Conservation (phyloP, 1,140 invertebrate species). For the Papilio machaon region DNA sequence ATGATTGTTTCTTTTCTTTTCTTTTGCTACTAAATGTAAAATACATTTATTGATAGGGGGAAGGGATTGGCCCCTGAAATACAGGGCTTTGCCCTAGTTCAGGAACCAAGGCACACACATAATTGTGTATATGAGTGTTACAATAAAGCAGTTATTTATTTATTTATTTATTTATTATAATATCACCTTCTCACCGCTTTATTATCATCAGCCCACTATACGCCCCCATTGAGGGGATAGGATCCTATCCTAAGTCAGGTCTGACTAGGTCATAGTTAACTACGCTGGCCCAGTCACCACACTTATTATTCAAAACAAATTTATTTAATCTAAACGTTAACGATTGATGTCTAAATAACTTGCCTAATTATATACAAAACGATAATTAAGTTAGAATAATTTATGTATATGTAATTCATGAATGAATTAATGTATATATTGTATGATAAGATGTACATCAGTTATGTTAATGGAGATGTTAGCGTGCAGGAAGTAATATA, state of each 20-base stretch:
- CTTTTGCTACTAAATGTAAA: no score
- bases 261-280: no score
- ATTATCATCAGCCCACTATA: background rate
- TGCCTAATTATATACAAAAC: background rate
- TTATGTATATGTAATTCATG: conserved; percentile 20
- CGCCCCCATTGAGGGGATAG: no score
- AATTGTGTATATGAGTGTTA: no score
- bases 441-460: conserved; percentile 21
- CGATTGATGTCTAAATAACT: background rate
- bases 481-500: conserved; percentile 29
- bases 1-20: background rate
- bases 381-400: conserved; percentile 13
- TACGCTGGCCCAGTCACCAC: no score
- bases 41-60: no score
- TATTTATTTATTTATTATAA: background rate
- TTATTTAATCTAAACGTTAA: conserved; percentile 15
- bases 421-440: conserved; percentile 18
- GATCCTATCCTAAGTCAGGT: background rate
- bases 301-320: background rate
- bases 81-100: no score
- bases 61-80: no score
- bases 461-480: conserved; percentile 22
- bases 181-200: background rate
- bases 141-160: no score
- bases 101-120: no score